These are phyloP conservation scores for Diachasma alloeum DNA, from an alignment of 1,140 invertebrate species.

Conservation along the genomic window DNA sequence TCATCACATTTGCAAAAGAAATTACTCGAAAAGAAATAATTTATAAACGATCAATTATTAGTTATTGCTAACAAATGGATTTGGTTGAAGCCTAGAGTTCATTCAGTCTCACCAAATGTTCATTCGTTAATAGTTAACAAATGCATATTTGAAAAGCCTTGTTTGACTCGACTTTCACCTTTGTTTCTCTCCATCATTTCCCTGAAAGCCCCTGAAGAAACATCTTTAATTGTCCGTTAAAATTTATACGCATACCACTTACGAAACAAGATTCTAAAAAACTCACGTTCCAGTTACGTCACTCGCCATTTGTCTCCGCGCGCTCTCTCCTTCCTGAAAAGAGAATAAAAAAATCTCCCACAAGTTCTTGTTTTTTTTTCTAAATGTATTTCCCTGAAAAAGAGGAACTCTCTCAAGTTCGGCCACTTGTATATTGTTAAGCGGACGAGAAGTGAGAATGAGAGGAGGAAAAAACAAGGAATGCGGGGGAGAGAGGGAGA, in stretches of 20 bases:
- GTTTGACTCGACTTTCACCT: too few relatives aligned
- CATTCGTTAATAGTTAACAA: too few relatives aligned
- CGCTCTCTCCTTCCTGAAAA: background rate
- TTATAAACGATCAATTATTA: too few relatives aligned
- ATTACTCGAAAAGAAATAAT: background rate
- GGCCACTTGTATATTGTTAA: slow-evolving; percentile 2
- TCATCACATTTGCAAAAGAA: too few relatives aligned
- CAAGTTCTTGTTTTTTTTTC: background rate
- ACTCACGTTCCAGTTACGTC: slow-evolving; percentile 25
- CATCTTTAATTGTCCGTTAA: background rate
- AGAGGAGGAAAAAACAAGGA: slow-evolving; percentile 14
- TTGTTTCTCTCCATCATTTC: background rate
- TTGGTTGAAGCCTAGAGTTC: too few relatives aligned
- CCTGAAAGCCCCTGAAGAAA: background rate
- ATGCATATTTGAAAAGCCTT: too few relatives aligned
- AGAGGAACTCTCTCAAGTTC: background rate
- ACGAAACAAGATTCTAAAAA: slow-evolving; percentile 13
- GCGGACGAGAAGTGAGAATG: slow-evolving; percentile 1
- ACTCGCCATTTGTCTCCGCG: slow-evolving; percentile 24
- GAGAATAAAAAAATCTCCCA: background rate
- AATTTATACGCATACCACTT: background rate
- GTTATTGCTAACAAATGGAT: too few relatives aligned
- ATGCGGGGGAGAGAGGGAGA: background rate
- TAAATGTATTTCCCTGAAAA: background rate
- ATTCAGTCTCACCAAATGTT: too few relatives aligned